Evolutionary conservation across 92 coral and sea anemone species (phyloP).

Genomic region (Phenganax stokvisi): DNA sequence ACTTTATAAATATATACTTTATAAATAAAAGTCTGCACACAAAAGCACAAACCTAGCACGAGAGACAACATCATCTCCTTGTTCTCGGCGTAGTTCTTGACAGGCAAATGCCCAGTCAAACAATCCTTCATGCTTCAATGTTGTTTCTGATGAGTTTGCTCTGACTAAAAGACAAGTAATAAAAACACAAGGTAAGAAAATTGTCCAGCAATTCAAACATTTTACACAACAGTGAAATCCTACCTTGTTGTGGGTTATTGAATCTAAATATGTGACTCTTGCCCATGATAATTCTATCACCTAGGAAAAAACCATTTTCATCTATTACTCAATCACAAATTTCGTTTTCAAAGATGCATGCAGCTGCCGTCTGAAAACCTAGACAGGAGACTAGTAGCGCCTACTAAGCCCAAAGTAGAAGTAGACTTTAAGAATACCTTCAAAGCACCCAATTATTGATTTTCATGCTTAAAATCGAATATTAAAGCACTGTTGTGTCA

Average conservation of each 20-base stretch:
- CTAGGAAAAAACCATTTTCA: slow-evolving; percentile 40
- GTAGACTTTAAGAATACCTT: no score
- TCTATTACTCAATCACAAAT: not conserved
- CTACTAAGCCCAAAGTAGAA: no score
- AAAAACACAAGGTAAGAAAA: not conserved
- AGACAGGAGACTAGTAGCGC: no score
- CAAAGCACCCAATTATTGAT: no score
- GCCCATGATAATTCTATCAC: slow-evolving; percentile 90
- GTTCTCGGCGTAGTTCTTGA: slow-evolving; percentile 75
- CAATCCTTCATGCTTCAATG: slow-evolving; percentile 58
- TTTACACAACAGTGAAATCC: not conserved
- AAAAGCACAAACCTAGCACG: slow-evolving; percentile 62
- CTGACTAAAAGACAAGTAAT: slow-evolving; percentile 3
- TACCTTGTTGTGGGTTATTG: slow-evolving; percentile 94
- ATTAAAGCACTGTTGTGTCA: no score
- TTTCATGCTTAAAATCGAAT: no score
- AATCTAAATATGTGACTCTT: slow-evolving; percentile 93
- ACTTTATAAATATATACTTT: no score
- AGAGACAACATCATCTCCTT: slow-evolving; percentile 81
- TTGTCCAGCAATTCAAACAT: not conserved
- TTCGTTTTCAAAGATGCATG: no score
- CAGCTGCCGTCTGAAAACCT: no score
- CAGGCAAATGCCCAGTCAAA: slow-evolving; percentile 98
- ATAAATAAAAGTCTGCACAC: not conserved
- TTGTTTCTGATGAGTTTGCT: slow-evolving; percentile 31